These are phyloP conservation scores for Parauchenoglanis ngamensis DNA, from an alignment of 2,797 vertebrate genomes.

Conservation along the genomic window DNA sequence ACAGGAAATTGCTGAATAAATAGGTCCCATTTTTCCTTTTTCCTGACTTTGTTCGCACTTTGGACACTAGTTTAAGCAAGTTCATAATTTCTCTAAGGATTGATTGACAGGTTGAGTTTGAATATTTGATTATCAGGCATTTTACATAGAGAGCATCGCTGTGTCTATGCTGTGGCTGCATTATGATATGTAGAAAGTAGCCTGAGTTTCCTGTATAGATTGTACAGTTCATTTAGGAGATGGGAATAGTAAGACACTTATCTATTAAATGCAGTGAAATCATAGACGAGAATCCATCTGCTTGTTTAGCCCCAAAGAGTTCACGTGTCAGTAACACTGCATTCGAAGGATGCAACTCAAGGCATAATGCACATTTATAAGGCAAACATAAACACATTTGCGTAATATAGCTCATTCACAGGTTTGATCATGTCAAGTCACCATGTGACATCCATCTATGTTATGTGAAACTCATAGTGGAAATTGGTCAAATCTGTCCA, in stretches of 20 bases:
- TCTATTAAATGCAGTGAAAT: constrained; percentile 69
- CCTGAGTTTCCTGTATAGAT: constrained; percentile 73
- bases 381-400: constrained; percentile 3
- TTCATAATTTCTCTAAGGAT: neutral
- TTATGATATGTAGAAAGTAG: constrained; percentile 65
- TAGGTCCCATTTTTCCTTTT: neutral
- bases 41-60: neutral
- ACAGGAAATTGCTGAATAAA: neutral
- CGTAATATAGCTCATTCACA: neutral
- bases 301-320: constrained; percentile 70
- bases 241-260: constrained; percentile 68
- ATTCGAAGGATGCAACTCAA: constrained; percentile 32
- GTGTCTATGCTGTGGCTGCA: constrained; percentile 56
- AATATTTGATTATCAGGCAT: neutral
- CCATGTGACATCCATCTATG: constrained; percentile 13
- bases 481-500: neutral
- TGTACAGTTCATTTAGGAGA: constrained; percentile 75
- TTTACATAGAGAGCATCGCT: constrained; percentile 53
- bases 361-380: constrained; percentile 37
- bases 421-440: constrained; percentile 16
- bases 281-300: constrained; percentile 76
- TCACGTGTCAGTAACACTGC: constrained; percentile 48
- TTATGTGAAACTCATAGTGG: constrained; percentile 11
- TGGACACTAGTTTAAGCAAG: neutral
- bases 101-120: constrained; percentile 3